These are phyloP conservation scores for Perizoma flavofasciatum DNA, from an alignment of 2,888 invertebrate genomes.

Conservation along the genomic window DNA sequence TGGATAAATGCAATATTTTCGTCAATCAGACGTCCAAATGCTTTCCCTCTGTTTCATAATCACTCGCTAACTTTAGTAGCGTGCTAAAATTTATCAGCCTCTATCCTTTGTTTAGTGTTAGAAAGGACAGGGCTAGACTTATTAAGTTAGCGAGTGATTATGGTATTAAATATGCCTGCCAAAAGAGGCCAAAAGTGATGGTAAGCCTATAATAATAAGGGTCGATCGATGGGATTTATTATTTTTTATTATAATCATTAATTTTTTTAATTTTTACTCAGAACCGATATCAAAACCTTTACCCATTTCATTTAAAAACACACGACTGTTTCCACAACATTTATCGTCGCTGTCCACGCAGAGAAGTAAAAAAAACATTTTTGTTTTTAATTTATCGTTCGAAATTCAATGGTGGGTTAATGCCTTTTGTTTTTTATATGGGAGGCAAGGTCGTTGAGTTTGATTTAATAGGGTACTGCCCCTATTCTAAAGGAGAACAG, in stretches of 20 bases:
- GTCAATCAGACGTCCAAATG: no score
- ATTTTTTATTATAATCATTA: neutral
- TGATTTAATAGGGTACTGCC: conserved; percentile 31
- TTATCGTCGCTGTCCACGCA: conserved; percentile 34
- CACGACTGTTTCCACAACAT: conserved; percentile 36
- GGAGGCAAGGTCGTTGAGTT: conserved; percentile 31
- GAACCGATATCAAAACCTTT: neutral
- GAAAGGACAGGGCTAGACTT: no score
- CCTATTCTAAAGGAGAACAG: conserved; percentile 4
- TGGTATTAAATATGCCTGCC: no score
- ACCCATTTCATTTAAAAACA: conserved; percentile 34
- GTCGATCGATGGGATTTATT: no score
- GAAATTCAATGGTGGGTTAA: conserved; percentile 37
- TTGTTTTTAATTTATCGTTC: conserved; percentile 40
- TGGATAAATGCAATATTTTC: no score
- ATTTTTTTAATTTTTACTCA: neutral
- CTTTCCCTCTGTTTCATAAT: no score
- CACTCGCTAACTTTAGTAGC: no score
- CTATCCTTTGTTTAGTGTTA: no score
- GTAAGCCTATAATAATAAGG: no score
- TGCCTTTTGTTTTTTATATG: conserved; percentile 41
- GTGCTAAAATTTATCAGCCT: no score
- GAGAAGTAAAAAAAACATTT: conserved; percentile 30
- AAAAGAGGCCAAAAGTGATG: no score
- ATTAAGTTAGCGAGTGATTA: no score